Conservation (phyloP, 1,140 invertebrate species). For the Caerostris darwini region DNA sequence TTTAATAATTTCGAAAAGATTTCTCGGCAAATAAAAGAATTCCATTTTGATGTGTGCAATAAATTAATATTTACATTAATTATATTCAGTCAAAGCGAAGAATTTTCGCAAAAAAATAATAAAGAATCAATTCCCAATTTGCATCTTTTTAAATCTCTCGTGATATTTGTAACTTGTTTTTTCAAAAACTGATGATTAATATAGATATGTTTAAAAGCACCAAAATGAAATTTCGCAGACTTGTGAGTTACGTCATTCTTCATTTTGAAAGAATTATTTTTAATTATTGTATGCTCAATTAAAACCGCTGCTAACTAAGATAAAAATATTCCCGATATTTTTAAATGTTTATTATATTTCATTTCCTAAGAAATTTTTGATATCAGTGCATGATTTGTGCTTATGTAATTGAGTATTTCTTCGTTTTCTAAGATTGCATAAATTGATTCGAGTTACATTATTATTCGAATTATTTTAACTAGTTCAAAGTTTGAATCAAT, state of each 20-base stretch:
- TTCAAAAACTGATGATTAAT: not conserved
- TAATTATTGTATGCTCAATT: not conserved
- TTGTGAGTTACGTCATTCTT: not conserved
- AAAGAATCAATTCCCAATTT: constrained; percentile 8
- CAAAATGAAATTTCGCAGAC: not conserved
- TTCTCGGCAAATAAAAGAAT: not conserved
- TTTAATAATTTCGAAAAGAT: constrained; percentile 48
- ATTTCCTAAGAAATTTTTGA: not conserved
- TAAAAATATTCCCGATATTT: not conserved
- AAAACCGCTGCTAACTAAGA: not conserved
- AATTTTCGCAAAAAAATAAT: not conserved
- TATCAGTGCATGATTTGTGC: not conserved
- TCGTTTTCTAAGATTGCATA: no score
- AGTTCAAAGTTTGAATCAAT: no score
- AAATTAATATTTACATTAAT: constrained; percentile 63
- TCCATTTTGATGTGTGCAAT: constrained; percentile 8
- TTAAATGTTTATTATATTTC: not conserved
- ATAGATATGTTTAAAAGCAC: not conserved
- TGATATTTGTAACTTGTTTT: constrained; percentile 5
- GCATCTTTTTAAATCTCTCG: constrained; percentile 8
- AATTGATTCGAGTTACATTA: no score
- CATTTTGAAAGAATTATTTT: not conserved
- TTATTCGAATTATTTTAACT: no score
- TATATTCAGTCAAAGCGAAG: constrained; percentile 18
- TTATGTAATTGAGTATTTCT: no score